phyloP scores from a whole-genome alignment of 2,797 vertebrate species.

The Dromococcyx pavoninus region DNA sequence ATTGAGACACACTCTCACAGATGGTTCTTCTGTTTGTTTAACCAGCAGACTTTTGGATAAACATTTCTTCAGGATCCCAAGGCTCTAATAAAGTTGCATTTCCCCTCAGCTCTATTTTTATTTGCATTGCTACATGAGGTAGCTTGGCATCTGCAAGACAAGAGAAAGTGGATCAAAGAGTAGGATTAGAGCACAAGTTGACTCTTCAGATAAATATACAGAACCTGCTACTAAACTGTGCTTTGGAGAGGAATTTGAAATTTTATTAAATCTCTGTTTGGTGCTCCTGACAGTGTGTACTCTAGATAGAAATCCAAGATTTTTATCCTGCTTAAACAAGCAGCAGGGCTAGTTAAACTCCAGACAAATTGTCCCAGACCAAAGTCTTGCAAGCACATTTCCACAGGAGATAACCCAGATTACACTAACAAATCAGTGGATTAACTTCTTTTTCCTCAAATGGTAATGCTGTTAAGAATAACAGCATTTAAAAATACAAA shows the following conservation, averaged over 20 bases:
- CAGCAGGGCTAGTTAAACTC: background rate
- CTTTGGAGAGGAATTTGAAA: conserved; percentile 15
- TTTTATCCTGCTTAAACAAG: conserved; percentile 12
- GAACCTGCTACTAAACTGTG: background rate
- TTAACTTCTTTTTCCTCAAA: background rate
- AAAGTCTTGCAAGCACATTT: background rate
- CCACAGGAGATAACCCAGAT: background rate
- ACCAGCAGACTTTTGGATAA: background rate
- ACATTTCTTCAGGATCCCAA: background rate
- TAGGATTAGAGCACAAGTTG: background rate
- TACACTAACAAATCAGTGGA: background rate
- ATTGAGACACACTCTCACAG: background rate
- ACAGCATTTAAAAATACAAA: background rate
- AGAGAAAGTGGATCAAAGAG: background rate
- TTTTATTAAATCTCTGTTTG: background rate
- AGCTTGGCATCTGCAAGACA: background rate
- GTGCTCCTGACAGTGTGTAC: background rate
- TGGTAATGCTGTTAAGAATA: background rate
- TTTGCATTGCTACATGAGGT: background rate
- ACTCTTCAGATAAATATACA: conserved; percentile 9
- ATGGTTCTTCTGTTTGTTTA: conserved; percentile 10
- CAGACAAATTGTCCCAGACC: background rate
- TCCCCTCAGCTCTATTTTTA: background rate
- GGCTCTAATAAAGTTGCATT: background rate
- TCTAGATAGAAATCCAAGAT: background rate